Evolutionary conservation across 1,140 invertebrate genomes (phyloP).

Genomic region (Micrasema longulum): DNA sequence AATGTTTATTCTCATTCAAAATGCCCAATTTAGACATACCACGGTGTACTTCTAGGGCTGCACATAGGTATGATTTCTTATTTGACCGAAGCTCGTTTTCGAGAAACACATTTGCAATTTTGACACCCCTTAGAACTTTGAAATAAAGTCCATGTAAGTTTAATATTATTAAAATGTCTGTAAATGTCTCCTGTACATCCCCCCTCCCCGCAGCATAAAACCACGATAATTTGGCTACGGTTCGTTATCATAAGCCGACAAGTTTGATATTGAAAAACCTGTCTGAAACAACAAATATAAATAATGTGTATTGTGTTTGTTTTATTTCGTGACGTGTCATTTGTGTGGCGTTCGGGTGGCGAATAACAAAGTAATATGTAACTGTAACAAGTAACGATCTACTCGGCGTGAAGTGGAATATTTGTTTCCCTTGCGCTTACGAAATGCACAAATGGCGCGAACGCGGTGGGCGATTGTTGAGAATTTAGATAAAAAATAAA

Average conservation of each 20-base stretch:
- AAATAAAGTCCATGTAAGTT: too few relatives aligned
- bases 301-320: background rate
- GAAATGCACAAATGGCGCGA: conserved; percentile 2
- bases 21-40: too few relatives aligned
- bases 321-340: background rate
- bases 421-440: conserved; percentile 9
- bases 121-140: too few relatives aligned
- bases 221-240: too few relatives aligned
- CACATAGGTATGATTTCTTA: too few relatives aligned
- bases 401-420: conserved; percentile 2
- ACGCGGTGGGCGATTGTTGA: conserved; percentile 1
- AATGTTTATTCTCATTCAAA: too few relatives aligned
- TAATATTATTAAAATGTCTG: too few relatives aligned
- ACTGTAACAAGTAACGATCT: background rate
- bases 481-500: conserved; percentile 12
- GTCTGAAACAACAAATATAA: background rate
- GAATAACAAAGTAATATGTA: background rate
- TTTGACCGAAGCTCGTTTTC: too few relatives aligned
- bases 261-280: conserved; percentile 13
- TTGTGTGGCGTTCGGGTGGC: conserved; percentile 22
- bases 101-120: too few relatives aligned
- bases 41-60: too few relatives aligned
- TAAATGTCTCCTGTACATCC: too few relatives aligned
- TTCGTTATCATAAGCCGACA: background rate
- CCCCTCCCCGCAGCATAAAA: too few relatives aligned